Base-by-base conservation (phyloP, 2,888 invertebrate species). In the Conus canariensis region DNA sequence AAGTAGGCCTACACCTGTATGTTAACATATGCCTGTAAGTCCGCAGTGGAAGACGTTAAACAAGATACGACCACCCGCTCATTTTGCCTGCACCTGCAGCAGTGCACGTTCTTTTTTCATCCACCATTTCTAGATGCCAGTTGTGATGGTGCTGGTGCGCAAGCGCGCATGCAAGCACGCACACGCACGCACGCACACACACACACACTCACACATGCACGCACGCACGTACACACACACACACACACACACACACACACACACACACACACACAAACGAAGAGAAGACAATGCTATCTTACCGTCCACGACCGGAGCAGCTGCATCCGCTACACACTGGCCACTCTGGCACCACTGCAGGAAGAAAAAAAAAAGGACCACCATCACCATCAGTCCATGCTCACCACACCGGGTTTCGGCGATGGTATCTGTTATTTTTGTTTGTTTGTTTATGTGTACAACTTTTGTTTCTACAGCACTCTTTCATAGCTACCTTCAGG, bases 311-410 rank as follows among this genome's bases (percentile, higher is more conserved):
- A 22, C n/a, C 1, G 92, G 92, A 14, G 92, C 92, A 30, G 90
- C 87, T 8, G 90, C n/a, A 8, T 90, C 83, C 58, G 30, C 25
- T 8, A 91, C 90, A 90, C 92, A 92, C 83, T 87, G 70, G 25
- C 92, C 92, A n/a, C 86, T 82, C 12, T 91, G 88, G 70, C 92
- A 92, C 87, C 91, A 90, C 92, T 92, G 89, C 30, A 86, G 88
- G 25, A n/a, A 74, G 64, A 87, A 85, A 58, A 67, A 16, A 12
- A 87, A 56, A 70, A 12, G 12, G 16, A 58, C 25, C 30, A 88
- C 58, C 22, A 64, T 16, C 10, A 64, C 10, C 16, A 64, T 64
- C 64, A 14, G 64, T 64, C 12, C 64, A 64, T 45, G 45, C 45
- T 45, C 45, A 45, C 45, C 45, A 45, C 45, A 45, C 4, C 45